phyloP scores from a whole-genome alignment of 2,888 invertebrate species.

The Papilio demoleus region DNA sequence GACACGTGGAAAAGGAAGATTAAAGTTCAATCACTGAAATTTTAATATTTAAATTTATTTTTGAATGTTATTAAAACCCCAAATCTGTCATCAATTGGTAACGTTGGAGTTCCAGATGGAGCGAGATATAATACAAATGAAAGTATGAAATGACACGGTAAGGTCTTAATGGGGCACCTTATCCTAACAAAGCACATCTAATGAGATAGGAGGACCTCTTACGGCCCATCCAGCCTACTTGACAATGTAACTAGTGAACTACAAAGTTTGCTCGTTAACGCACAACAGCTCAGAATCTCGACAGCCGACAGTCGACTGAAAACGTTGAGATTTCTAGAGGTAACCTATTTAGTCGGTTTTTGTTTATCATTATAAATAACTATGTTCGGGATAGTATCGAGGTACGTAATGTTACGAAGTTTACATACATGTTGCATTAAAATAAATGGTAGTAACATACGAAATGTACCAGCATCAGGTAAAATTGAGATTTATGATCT shows the following conservation, averaged over 20 bases:
- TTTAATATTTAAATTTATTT: not conserved
- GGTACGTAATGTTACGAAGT: too few species aligned
- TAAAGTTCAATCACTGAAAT: not conserved
- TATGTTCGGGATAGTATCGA: too few species aligned
- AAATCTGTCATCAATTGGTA: too few species aligned
- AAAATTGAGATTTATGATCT: not conserved
- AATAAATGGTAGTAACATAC: not conserved
- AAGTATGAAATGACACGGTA: not conserved
- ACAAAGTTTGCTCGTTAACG: constrained; percentile 38
- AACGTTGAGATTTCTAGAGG: constrained; percentile 6
- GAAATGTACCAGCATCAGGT: not conserved
- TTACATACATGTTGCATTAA: too few species aligned
- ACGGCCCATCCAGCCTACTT: constrained; percentile 14
- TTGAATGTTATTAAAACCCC: too few species aligned
- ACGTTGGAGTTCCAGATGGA: too few species aligned
- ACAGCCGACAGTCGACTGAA: constrained; percentile 3
- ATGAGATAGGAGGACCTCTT: constrained; percentile 5
- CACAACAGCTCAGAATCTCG: constrained; percentile 22
- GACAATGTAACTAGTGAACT: constrained; percentile 25
- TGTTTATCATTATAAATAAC: not conserved
- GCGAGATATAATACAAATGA: not conserved
- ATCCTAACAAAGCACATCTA: constrained; percentile 18
- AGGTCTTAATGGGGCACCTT: not conserved
- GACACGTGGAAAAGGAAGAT: not conserved
- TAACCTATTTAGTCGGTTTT: constrained; percentile 21